Evolutionary conservation across 2,888 invertebrate species (phyloP), one percentile per base, ranked within the genome.

Genomic region (Pseudococcus jackbeardsleyi): DNA sequence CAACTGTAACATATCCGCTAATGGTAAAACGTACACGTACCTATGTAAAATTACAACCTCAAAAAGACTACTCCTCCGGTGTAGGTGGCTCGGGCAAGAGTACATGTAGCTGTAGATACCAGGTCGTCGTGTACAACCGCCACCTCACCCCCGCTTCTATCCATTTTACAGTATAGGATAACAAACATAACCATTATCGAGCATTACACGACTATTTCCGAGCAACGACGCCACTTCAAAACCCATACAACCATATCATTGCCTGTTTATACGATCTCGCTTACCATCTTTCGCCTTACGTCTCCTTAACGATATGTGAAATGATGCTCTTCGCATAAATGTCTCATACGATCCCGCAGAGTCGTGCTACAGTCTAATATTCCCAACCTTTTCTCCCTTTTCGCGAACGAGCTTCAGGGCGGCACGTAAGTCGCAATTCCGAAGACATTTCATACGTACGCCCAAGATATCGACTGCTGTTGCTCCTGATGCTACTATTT

Each of bases 301-400:
- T 59, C 59, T n/a, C 72, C 33, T 42, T 79, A 42, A 46, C 79
- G 79, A 79, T 79, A 79, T 79, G 79, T 79, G 79, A 79, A 79
- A 79, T 79, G 79, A 42, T 79, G 79, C 68, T 72, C 68, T 72
- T 72, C 68, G 68, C 68, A 72, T 72, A 72, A 72, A 79, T 79
- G 79, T 79, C 79, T 79, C 79, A 72, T 72, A 7, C 68, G 79
- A 39, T n/a, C 0, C 42, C 22, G 7, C 39, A 42, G 42, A 46
- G 79, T 79, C 79, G 79, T 79, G 79, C 79, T n/a, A 0, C 42
- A n/a, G 79, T 79, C 79, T 79, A 79, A 79, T 79, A 42, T 79
- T 79, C 2, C n/a, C n/a, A 39, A 39, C 42, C n/a, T 5, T 42
- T 79, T 77, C 39, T 12, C 77, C 79, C 19, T 6, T 26, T 15